These are phyloP conservation scores for Sinocyclocheilus rhinocerous DNA, from an alignment of 2,113 vertebrate species.

Conservation along the genomic window DNA sequence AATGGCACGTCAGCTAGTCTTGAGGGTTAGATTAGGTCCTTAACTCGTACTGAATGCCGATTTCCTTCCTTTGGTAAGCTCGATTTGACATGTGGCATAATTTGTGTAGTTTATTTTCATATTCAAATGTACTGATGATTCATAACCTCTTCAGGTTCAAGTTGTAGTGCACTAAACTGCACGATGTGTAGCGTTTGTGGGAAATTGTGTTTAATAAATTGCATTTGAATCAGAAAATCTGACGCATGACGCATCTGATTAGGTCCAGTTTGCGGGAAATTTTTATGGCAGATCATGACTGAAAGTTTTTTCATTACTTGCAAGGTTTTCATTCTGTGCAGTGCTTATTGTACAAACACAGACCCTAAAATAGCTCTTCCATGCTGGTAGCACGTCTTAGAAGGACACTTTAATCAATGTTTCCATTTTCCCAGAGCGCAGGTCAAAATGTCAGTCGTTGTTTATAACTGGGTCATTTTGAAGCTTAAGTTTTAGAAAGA, in stretches of 20 bases:
- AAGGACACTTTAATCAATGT: constrained; percentile 4
- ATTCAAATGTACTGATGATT: constrained; percentile 25
- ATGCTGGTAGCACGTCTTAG: neutral
- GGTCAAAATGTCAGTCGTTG: neutral
- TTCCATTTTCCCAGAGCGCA: constrained; percentile 10
- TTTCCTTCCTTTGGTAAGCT: neutral
- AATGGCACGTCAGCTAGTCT: neutral
- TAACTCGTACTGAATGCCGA: too few species aligned
- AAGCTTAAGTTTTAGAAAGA: neutral
- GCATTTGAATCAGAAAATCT: constrained; percentile 33
- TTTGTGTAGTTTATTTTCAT: constrained; percentile 31
- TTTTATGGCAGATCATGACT: neutral
- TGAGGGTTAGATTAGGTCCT: neutral
- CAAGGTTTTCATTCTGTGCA: neutral
- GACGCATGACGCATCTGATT: neutral
- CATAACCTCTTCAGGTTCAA: neutral
- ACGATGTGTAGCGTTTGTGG: neutral
- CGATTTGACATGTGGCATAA: neutral
- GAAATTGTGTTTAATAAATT: neutral
- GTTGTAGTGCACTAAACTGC: neutral
- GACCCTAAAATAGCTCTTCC: neutral
- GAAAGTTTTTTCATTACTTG: neutral
- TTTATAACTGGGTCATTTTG: neutral
- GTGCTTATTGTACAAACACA: neutral
- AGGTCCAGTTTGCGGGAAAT: neutral